Evolutionary conservation across 2,888 invertebrate species (phyloP), one percentile per base, ranked within the genome.

Genomic region (Pristionchus fissidentatus): DNA sequence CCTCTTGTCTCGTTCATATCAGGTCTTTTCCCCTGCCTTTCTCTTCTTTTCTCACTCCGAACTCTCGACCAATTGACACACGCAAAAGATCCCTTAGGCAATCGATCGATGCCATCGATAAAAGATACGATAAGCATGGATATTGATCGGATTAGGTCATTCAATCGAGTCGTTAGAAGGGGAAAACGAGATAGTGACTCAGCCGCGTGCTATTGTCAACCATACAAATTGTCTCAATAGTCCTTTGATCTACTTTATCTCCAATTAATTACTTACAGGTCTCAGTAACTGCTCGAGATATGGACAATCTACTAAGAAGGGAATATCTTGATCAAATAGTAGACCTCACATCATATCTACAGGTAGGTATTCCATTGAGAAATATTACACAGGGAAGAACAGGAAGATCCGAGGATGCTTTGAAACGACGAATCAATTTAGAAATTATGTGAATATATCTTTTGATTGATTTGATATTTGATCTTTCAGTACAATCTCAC

Each of bases 281-380:
- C 41, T 85, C 90, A 41, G 89, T 90, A 60, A 89, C 89, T 26
- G 88, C 90, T 1, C 85, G 86, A 52, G 89, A 89, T 83, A 85
- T 87, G 85, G 88, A 87, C 13, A 88, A 88, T 81, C 83, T 90
- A 15, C 84, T 90, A 32, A 79, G 89, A 41, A 66, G 84, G 35
- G 87, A 88, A 57, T 88, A 88, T 80, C 82, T 90, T 19, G 89
- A 90, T 77, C 88, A 86, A 10, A 88, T 89, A 19, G 88, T 87
- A 60, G 83, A 85, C 3, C 66, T 89, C 19, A 82, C 88, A 66
- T 85, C 89, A 57, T 89, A 85, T 79, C 84, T 90, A 10, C 89
- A 84, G 83, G 83, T 83, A 62, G 19, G 15, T 0, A 60, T 26
- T n/a, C 13, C 8, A 60, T 10, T 26, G 3, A 60, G 13, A 4